Evolutionary conservation across 2,113 vertebrate genomes (phyloP), one percentile per base, ranked within the genome.

Genomic region (Dendropsophus ebraccatus): DNA sequence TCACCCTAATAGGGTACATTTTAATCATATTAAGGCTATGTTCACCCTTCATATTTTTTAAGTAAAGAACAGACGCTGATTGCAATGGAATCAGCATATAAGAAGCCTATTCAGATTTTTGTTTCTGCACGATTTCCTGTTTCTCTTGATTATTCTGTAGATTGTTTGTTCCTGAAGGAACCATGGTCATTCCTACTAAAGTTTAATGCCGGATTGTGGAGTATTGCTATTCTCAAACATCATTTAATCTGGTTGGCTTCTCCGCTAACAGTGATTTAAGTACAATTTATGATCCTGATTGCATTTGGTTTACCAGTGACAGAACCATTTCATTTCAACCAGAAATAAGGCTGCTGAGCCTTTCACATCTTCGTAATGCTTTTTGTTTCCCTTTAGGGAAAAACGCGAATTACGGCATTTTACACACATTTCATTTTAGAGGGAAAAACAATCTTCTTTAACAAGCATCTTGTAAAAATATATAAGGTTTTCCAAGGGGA

Each of bases 181-280:
- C n/a, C 35, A 25, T 67, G 28, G 25, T 28, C 47, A 72, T 58
- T 86, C 23, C 37, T 84, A 9, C 6, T 54, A 16, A 70, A 70
- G 47, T 45, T 32, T 45, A 56, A 77, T 79, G 65, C 32, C n/a
- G 25, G 8, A 30, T 74, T 35, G 62, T 69, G 47, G 23, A 72
- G 37, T 84, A 77, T 49, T 62, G 41, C 41, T 69, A 41, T 52
- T 69, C 60, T 25, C 60, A 41, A 37, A 23, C 52, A 69, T 70
- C 74, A 79, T 79, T 70, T 54, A 30, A 41, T 54, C 45, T 79
- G 84, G 45, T 69, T 80, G 49, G 52, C 65, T 79, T 80, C 76
- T 45, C 84, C 30, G 60, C 60, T 70, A 86, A 80, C 76, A 25
- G 32, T 85, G 62, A 85, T 79, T 85, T 79, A 73, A 79, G 49